Evolutionary conservation across 2,113 vertebrate genomes (phyloP).

Genomic region (Brevimyrus niger): DNA sequence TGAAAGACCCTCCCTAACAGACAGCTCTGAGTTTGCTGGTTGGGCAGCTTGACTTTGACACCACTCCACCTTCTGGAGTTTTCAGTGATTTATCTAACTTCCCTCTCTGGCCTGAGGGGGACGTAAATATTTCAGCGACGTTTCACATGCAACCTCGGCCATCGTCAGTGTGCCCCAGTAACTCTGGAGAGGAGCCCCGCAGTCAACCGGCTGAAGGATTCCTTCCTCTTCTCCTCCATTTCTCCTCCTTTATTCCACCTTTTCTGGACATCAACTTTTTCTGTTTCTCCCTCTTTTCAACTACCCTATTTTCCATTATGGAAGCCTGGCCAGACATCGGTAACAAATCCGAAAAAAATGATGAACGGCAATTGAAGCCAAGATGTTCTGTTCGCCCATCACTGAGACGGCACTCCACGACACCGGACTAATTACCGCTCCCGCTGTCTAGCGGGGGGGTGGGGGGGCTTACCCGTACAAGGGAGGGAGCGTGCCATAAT

Average conservation of each 20-base stretch:
- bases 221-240: neutral
- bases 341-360: constrained; percentile 6
- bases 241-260: neutral
- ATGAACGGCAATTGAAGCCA: constrained; percentile 3
- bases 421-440: constrained; percentile 20
- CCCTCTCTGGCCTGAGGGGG: neutral
- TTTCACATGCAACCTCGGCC: neutral
- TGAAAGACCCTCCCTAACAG: neutral
- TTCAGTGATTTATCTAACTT: neutral
- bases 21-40: neutral
- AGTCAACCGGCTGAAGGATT: neutral
- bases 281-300: neutral
- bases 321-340: constrained; percentile 13
- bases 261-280: neutral
- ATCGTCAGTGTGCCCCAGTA: constrained; percentile 19
- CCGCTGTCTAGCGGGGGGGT: neutral
- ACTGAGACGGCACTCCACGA: neutral
- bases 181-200: neutral
- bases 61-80: neutral
- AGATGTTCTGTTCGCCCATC: constrained; percentile 7
- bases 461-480: neutral
- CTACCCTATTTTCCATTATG: neutral
- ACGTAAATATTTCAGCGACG: neutral
- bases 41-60: neutral
- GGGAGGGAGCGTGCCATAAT: constrained; percentile 1